Percentiles rank a stretch among this genome's conserved stretches.
These are phyloP conservation scores for Geotrupes spiniger DNA, from an alignment of 2,888 invertebrate genomes.

Conservation along the genomic window DNA sequence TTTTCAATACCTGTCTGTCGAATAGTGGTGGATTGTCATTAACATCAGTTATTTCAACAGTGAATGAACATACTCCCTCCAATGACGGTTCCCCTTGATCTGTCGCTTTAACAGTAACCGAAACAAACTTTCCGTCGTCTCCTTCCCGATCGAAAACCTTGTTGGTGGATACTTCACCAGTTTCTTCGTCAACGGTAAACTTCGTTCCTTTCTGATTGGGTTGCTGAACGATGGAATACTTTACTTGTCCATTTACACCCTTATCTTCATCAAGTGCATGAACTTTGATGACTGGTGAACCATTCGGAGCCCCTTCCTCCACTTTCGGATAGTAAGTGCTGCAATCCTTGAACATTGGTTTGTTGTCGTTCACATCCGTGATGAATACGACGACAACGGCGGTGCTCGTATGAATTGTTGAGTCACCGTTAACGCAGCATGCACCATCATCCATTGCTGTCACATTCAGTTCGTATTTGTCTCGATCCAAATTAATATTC, in stretches of 20 bases:
- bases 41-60: conserved; percentile 95
- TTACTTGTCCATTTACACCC: conserved; percentile 92
- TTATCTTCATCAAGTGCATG: conserved; percentile 95
- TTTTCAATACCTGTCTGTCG: conserved; percentile 79
- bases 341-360: conserved; percentile 93
- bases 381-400: conserved; percentile 96
- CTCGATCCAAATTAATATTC: conserved; percentile 81
- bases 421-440: conserved; percentile 88
- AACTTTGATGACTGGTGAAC: conserved; percentile 87
- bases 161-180: conserved; percentile 91
- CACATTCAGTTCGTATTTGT: conserved; percentile 94
- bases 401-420: conserved; percentile 87
- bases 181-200: conserved; percentile 93
- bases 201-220: conserved; percentile 93
- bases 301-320: conserved; percentile 91
- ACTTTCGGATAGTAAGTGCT: conserved; percentile 90
- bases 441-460: conserved; percentile 97
- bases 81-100: conserved; percentile 98
- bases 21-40: conserved; percentile 96
- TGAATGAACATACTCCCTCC: conserved; percentile 98
- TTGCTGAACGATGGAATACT: conserved; percentile 96
- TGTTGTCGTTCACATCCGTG: conserved; percentile 95
- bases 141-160: conserved; percentile 97
- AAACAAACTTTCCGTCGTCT: conserved; percentile 94
- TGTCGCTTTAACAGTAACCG: conserved; percentile 95